Evolutionary conservation across 2,797 vertebrate species (phyloP), one percentile per base, ranked within the genome.

Genomic region (Macropodus opercularis): DNA sequence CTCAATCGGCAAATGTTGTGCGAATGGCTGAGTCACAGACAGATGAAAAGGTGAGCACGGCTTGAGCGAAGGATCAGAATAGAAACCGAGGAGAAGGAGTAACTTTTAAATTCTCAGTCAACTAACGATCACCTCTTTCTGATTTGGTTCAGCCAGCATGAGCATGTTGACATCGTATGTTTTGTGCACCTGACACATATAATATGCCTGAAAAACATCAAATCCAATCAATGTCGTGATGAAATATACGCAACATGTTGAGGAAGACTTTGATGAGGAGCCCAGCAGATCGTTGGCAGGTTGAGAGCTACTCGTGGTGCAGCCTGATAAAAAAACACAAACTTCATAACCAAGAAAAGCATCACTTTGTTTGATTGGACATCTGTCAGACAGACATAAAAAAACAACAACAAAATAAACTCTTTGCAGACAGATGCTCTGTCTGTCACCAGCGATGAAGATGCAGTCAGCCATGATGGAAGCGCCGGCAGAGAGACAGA

Each of bases 31-130:
- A 75, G 75, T 67, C 59, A 23, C 56, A 64, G 69, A 57, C 2
- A 10, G 51, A 77, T 70, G 67, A 83, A 79, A 74, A 74, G 61
- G 46, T 73, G 76, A 19, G 61, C 68, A 31, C 58, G 74, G 78
- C 79, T 73, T 48, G 75, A 80, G 69, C 59, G 80, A 56, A 61
- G 76, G 79, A 76, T 84, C 73, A 68, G 71, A 85, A 80, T 69
- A 71, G 78, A 63, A 74, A 69, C 58, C 27, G 57, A 69, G 50
- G 44, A 13, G 21, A 59, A 52, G 21, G 70, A n/a, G n/a, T n/a
- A n/a, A n/a, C n/a, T n/a, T n/a, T n/a, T n/a, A n/a, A n/a, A n/a
- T n/a, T n/a, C n/a, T n/a, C 9, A 32, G 9, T 43, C 6, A 26
- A 15, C 31, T 47, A 59, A 27, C 39, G 35, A 41, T 48, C 11